Evolutionary conservation across 1,140 invertebrate species (phyloP), one percentile per base, ranked within the genome.

Genomic region (Drosophila burlai): DNA sequence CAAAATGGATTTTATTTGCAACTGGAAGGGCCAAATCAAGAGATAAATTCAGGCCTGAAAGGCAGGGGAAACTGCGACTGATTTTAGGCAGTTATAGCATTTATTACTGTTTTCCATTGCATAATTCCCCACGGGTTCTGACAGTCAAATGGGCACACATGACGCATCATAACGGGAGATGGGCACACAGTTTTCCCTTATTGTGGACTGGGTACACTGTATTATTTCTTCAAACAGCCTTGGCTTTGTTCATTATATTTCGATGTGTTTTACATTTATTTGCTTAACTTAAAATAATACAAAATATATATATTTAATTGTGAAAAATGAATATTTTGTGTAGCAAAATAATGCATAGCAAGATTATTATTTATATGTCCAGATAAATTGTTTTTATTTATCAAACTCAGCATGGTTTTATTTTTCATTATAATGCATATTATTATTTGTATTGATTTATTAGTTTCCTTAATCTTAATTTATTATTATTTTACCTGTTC

Each of bases 1-100:
- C 40, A 72, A 59, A 72, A 72, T 72, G 67, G 66, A 38, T 58
- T 49, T 36, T 72, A 58, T 59, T 52, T 57, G 34, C 68, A 40
- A 72, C 68, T 42, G 34, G 36, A 71, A 71, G 8, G 16, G 52
- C 16, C 36, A 40, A 72, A 49, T 59, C 66, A 68, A 71, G 63
- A 45, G 67, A 71, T 71, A 68, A 71, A 54, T 50, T 63, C 62
- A 24, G 29, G 18, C 31, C 65, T 46, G 34, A 66, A 26, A 3
- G n/a, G 15, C 5, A 9, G 29, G 16, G 2, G 4, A 29, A 36
- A 16, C 6, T 13, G 11, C 36, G 18, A 49, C 16, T 71, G 68
- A 71, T n/a, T 29, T 49, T n/a, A 5, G 50, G 3, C 21, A 59
- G 67, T 42, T 55, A 24, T 60, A 40, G n/a, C n/a, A 60, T 42